Evolutionary conservation across 2,888 invertebrate genomes (phyloP), one percentile per base, ranked within the genome.

Genomic region (Drosophila kambysellisi): DNA sequence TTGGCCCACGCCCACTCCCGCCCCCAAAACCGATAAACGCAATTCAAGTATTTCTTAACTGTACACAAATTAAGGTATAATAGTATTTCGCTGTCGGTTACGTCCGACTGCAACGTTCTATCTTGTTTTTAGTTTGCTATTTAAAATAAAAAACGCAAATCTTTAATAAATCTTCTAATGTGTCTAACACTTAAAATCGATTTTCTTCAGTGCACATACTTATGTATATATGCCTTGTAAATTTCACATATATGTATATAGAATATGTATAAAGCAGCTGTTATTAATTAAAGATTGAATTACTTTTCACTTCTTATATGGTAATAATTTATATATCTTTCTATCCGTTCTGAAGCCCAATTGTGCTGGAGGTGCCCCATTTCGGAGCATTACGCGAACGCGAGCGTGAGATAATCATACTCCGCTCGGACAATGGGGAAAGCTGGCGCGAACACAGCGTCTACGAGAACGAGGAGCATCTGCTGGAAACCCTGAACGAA

Each of bases 371-470:
- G 93, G 97, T 99, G 76, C 99, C 99, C 0, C 99, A 99, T 94
- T 99, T 99, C 94, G 99, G 99, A 0, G 97, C 99, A 0, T 94
- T 98, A 63, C 95, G 98, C 69, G 98, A 98, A 70, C 96, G 96
- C 83, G 99, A 99, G 92, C 95, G 99, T 7, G 99, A 99, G 94
- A 98, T 99, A 57, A 97, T 99, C 43, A 97, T 99, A 80, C 94
- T 99, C 75, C 95, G 99, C 57, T 99, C 99, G 5, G 99, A 99
- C 93, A 98, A 99, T 89, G 99, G 99, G 25, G 99, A 99, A 93
- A 98, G 97, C 37, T 99, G 99, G 99, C 97, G 98, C 79, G 99
- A 99, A 92, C 99, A 99, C 92, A 96, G 96, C 43, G 93, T 97
- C 71, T 96, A 96, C 90, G 97, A 97, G 68, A 96, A 95, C 62